phyloP scores from a whole-genome alignment of 2,888 invertebrate genomes.

The Leptopterna dolabrata region DNA sequence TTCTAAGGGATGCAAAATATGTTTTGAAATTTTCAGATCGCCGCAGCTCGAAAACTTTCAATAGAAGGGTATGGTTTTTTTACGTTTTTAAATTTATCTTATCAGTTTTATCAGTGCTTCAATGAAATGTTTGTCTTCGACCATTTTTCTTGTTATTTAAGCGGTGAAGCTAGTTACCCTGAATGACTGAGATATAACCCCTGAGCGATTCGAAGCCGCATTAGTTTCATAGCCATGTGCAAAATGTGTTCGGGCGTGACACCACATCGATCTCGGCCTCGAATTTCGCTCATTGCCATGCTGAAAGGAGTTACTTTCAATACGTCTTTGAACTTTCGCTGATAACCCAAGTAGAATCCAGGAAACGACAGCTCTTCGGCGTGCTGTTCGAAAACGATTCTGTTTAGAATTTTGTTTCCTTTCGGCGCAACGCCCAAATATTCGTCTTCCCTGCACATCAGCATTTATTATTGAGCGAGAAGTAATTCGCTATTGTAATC shows the following conservation, averaged over 20 bases:
- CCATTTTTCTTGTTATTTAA: neutral
- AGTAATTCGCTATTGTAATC: neutral
- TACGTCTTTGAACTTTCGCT: constrained; percentile 9
- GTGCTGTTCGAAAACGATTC: neutral
- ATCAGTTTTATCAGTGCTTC: no score
- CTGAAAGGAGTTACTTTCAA: neutral
- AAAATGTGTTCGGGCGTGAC: constrained; percentile 64
- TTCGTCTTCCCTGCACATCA: constrained; percentile 26
- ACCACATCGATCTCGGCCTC: constrained; percentile 66
- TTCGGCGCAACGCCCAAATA: constrained; percentile 3
- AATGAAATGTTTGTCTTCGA: no score
- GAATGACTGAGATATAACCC: constrained; percentile 25
- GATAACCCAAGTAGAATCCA: constrained; percentile 25
- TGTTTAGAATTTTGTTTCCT: neutral
- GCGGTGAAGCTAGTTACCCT: neutral
- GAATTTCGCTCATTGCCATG: constrained; percentile 62
- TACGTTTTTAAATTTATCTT: no score
- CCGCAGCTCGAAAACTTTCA: no score
- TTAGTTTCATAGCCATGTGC: constrained; percentile 62
- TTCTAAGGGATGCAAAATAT: no score
- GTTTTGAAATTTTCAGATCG: no score
- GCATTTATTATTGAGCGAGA: constrained; percentile 8
- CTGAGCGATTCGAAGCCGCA: constrained; percentile 63
- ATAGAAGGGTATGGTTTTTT: no score
- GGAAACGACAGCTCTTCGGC: constrained; percentile 39